Conservation (phyloP, 1,140 invertebrate species). For the Nautilus pompilius region DNA sequence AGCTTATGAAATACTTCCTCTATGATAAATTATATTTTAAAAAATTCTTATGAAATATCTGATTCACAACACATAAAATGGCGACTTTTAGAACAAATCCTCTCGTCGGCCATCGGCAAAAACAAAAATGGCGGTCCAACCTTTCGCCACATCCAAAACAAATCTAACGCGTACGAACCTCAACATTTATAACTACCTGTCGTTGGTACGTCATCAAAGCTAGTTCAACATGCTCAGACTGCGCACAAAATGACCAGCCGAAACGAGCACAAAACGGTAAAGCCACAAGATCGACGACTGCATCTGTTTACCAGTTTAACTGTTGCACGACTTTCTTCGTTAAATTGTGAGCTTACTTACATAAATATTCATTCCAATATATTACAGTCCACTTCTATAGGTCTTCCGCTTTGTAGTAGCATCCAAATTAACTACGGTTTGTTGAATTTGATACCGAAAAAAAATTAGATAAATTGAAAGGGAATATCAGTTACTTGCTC, state of each 20-base stretch:
- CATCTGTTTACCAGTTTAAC: no score
- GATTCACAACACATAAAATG: conserved; percentile 18
- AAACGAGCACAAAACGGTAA: no score
- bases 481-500: background rate
- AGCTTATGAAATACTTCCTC: no score
- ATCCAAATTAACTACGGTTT: background rate
- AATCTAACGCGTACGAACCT: no score
- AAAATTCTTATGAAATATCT: no score
- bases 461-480: background rate
- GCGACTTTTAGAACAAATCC: conserved; percentile 9
- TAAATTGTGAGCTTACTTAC: background rate
- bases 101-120: background rate
- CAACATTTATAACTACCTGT: no score
- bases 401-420: background rate
- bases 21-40: no score
- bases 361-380: background rate
- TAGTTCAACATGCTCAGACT: no score
- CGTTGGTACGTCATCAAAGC: no score
- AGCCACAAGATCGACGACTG: no score
- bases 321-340: background rate
- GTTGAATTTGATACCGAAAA: background rate
- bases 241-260: no score
- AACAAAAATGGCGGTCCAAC: conserved; percentile 5
- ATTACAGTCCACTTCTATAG: background rate
- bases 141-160: background rate